phyloP scores from a whole-genome alignment of 2,797 vertebrate genomes.

The Podarcis siculus region DNA sequence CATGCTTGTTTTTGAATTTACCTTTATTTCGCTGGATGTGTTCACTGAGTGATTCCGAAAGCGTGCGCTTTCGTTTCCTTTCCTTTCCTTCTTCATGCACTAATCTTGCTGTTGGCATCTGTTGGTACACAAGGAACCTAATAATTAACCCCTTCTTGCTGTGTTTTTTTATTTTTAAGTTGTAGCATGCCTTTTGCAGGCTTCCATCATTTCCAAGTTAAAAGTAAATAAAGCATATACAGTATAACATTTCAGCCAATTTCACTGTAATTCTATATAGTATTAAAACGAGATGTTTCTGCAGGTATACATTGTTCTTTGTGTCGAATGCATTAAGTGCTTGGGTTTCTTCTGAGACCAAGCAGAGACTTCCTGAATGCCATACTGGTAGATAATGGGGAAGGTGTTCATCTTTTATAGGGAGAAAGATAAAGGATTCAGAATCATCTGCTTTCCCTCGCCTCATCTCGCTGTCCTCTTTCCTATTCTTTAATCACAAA shows the following conservation, averaged over 20 bases:
- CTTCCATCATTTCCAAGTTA: not conserved
- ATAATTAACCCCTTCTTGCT: not conserved
- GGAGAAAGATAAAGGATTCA: not conserved
- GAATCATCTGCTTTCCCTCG: not conserved
- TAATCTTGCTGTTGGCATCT: constrained; percentile 52
- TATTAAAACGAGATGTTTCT: not conserved
- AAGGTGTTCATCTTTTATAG: not conserved
- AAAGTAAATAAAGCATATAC: not conserved
- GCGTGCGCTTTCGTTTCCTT: constrained; percentile 61
- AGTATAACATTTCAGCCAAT: not conserved
- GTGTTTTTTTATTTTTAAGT: constrained; percentile 4
- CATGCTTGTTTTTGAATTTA: constrained; percentile 64
- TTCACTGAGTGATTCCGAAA: constrained; percentile 72
- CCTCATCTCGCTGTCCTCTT: too few species aligned
- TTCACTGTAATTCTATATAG: not conserved
- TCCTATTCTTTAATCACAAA: not conserved
- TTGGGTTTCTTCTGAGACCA: not conserved
- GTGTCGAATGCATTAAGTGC: not conserved
- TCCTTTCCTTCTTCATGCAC: constrained; percentile 59
- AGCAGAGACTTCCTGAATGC: not conserved
- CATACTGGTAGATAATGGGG: not conserved
- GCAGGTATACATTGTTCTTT: not conserved
- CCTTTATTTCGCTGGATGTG: constrained; percentile 58
- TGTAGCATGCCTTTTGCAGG: not conserved
- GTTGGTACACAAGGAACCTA: not conserved